A percentile compares a stretch with the other conserved stretches of the same genome.
phyloP scores from a whole-genome alignment of 1,140 invertebrate genomes.

The Wiebesia pumilae region DNA sequence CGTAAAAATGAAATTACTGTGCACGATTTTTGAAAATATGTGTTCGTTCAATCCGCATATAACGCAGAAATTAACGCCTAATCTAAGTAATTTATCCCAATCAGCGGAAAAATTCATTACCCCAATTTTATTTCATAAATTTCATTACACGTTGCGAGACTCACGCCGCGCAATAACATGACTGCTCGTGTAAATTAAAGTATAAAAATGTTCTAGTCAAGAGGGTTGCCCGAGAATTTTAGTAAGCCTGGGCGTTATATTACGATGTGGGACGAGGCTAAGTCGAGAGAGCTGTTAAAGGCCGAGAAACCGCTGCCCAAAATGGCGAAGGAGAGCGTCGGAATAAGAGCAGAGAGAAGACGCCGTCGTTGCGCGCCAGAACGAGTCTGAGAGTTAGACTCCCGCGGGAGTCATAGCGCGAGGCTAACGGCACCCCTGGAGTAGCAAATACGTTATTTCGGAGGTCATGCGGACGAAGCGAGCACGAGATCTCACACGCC shows the following conservation, averaged over 20 bases:
- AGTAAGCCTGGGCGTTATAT: slow-evolving; percentile 57
- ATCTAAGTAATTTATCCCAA: neutral
- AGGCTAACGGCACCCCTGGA: slow-evolving; percentile 68
- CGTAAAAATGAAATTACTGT: too few species aligned
- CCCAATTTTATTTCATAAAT: neutral
- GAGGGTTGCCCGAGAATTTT: slow-evolving; percentile 56
- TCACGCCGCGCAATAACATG: neutral
- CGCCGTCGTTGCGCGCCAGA: slow-evolving; percentile 66
- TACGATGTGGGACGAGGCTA: neutral
- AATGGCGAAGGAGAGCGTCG: slow-evolving; percentile 60
- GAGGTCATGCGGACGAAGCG: slow-evolving; percentile 57
- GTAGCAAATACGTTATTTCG: slow-evolving; percentile 62
- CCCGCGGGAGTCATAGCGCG: slow-evolving; percentile 66
- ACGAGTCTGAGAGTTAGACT: slow-evolving; percentile 70
- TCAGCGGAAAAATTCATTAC: neutral
- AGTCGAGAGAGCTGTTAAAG: slow-evolving; percentile 60
- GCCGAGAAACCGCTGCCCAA: slow-evolving; percentile 56
- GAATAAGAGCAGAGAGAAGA: slow-evolving; percentile 60
- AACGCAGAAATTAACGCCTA: neutral
- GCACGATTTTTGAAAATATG: too few species aligned
- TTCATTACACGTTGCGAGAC: neutral
- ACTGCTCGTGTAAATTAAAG: slow-evolving; percentile 37
- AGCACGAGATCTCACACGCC: slow-evolving; percentile 56
- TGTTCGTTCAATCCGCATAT: too few species aligned
- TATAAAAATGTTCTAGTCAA: slow-evolving; percentile 42